A percentile compares a stretch with the other conserved stretches of the same genome.
Conservation (phyloP, 2,888 invertebrate genomes). For the Erebia ligea region DNA sequence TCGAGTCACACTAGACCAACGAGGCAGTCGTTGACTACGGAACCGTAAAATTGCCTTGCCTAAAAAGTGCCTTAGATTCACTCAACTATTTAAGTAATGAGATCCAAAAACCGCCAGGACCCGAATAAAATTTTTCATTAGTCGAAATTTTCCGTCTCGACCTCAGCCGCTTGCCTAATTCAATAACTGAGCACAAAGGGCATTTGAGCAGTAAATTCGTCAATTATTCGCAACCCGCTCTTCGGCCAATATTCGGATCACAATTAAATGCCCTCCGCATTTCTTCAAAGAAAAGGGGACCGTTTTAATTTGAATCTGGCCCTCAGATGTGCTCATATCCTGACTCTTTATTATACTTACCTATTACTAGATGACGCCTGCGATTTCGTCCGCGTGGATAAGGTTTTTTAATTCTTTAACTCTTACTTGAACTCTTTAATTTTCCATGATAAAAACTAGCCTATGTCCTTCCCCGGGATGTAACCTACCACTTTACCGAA, state of each 20-base stretch:
- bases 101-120: constrained; percentile 1
- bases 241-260: constrained; percentile 63
- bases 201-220: constrained; percentile 70
- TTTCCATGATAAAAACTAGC: too few relatives aligned
- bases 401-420: too few relatives aligned
- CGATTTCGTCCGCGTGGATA: too few relatives aligned
- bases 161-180: constrained; percentile 56
- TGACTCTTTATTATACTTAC: neutral
- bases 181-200: constrained; percentile 68
- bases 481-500: too few relatives aligned
- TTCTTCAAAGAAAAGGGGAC: constrained; percentile 69
- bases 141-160: constrained; percentile 53
- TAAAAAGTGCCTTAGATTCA: too few relatives aligned
- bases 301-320: constrained; percentile 74
- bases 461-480: too few relatives aligned
- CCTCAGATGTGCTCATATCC: constrained; percentile 46
- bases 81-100: neutral
- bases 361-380: too few relatives aligned
- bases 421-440: too few relatives aligned
- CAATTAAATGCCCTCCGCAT: constrained; percentile 69
- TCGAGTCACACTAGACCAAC: too few relatives aligned
- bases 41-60: too few relatives aligned
- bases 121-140: constrained; percentile 52
- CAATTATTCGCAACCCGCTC: constrained; percentile 69
- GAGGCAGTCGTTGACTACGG: too few relatives aligned